phyloP scores from a whole-genome alignment of 2,113 vertebrate species.

The Perccottus glenii region DNA sequence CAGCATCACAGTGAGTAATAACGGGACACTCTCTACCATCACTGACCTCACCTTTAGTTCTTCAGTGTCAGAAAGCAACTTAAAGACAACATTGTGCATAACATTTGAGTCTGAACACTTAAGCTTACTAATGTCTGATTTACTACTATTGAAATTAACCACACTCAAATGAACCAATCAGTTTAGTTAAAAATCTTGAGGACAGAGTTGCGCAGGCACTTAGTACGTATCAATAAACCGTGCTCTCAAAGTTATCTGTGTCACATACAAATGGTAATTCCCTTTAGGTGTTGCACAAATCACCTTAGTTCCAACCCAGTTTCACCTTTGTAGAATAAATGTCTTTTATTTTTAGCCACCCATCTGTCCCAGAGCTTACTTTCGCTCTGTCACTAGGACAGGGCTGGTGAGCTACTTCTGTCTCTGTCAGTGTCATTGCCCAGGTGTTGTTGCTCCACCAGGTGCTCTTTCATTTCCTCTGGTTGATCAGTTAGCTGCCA shows the following conservation, averaged over 20 bases:
- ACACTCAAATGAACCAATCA: background rate
- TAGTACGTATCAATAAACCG: conserved; percentile 30
- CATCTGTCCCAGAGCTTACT: conserved; percentile 56
- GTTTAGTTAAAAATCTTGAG: background rate
- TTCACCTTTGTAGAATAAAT: conserved; percentile 55
- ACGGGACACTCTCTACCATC: background rate
- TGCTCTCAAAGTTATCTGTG: conserved; percentile 46
- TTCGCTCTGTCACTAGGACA: conserved; percentile 45
- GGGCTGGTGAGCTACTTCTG: conserved; percentile 22
- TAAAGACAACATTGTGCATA: conserved; percentile 36
- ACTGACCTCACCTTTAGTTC: conserved; percentile 20
- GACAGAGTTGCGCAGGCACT: conserved; percentile 33
- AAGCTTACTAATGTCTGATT: conserved; percentile 15
- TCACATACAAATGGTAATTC: conserved; percentile 60
- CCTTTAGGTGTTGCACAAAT: conserved; percentile 43
- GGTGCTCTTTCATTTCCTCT: conserved; percentile 26
- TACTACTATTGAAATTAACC: conserved; percentile 5
- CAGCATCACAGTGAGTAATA: conserved; percentile 94
- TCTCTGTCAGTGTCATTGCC: conserved; percentile 51
- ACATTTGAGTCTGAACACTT: conserved; percentile 2
- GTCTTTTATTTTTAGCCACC: conserved; percentile 62
- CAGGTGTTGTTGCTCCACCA: conserved; percentile 31
- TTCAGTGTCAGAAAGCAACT: conserved; percentile 27
- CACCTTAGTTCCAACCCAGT: conserved; percentile 34
- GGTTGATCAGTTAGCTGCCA: conserved; percentile 37